phyloP scores from a whole-genome alignment of 2,113 vertebrate species.

The Dendropsophus ebraccatus region DNA sequence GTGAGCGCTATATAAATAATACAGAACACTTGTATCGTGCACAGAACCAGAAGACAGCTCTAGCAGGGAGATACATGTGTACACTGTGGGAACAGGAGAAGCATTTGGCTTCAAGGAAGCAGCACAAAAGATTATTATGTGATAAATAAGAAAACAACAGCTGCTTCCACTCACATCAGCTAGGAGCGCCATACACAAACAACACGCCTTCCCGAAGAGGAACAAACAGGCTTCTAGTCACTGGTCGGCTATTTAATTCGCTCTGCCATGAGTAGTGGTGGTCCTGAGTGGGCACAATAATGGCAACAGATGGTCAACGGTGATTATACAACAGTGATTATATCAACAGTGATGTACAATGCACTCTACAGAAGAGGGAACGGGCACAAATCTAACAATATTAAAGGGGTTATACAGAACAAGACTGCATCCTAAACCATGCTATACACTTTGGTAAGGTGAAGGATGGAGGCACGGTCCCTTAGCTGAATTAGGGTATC shows the following conservation, averaged over 20 bases:
- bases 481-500: too few species aligned
- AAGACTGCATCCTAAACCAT: too few species aligned
- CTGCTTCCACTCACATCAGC: constrained; percentile 8
- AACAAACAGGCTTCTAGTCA: not conserved
- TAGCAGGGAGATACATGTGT: not conserved
- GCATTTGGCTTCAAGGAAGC: constrained; percentile 16
- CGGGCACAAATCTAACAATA: too few species aligned
- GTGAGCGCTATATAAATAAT: not conserved
- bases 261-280: too few species aligned
- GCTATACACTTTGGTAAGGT: too few species aligned
- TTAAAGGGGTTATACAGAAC: too few species aligned
- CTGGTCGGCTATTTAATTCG: not conserved
- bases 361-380: too few species aligned
- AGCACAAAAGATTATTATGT: constrained; percentile 11
- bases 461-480: too few species aligned
- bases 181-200: constrained; percentile 15
- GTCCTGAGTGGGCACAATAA: not conserved
- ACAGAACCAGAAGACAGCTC: not conserved
- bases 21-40: not conserved
- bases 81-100: constrained; percentile 3
- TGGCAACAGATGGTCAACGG: not conserved
- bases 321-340: too few species aligned
- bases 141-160: constrained; percentile 38
- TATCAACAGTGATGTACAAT: too few species aligned
- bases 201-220: not conserved